Base-by-base conservation (phyloP, 2,797 vertebrate genomes). In the Poecilia velifera region DNA sequence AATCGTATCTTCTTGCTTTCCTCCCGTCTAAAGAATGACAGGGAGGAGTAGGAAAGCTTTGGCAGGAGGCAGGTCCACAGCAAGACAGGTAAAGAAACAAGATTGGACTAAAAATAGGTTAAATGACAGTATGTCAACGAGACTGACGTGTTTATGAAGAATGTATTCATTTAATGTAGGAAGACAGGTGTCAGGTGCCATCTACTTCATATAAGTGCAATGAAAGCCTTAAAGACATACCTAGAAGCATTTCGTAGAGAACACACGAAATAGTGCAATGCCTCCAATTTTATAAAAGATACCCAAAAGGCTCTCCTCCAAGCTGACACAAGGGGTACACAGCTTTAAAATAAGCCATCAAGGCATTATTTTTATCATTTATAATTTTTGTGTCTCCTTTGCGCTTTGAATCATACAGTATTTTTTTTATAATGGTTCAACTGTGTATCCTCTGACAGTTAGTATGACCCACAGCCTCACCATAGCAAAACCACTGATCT, bases 1-100 rank as follows among this genome's bases (percentile, higher is more conserved):
- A 43, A 83, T 0, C 55, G 83, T 88, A 93, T 96, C 91, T 72
- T 81, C 85, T 95, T 96, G 93, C 94, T 94, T 71, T 12, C 76
- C 88, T 93, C 88, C 87, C 84, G 87, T 84, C 84, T 76, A 68
- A 85, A 93, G 90, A 94, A 95, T 92, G 90, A 68, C 76, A 6
- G 84, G 84, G 53, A 83, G 81, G 84, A 79, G 83, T 66, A 31
- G 81, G 81, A 55, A 57, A 73, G 74, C 78, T 81, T 82, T 74
- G 57, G 76, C 43, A 73, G 68, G 47, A 74, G 79, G 76, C 39
- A 36, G 28, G 74, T 49, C 76, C 77, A 84, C 88, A 82, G 78
- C 68, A 91, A 91, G 85, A 76, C 86, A 79, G 81, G 72, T 46
- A 39, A 77, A 78, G 51, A 87, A 80, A 84, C 53, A n/a, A 31